Conservation (phyloP, 2,797 vertebrate species). For the Gallinago solitaria region DNA sequence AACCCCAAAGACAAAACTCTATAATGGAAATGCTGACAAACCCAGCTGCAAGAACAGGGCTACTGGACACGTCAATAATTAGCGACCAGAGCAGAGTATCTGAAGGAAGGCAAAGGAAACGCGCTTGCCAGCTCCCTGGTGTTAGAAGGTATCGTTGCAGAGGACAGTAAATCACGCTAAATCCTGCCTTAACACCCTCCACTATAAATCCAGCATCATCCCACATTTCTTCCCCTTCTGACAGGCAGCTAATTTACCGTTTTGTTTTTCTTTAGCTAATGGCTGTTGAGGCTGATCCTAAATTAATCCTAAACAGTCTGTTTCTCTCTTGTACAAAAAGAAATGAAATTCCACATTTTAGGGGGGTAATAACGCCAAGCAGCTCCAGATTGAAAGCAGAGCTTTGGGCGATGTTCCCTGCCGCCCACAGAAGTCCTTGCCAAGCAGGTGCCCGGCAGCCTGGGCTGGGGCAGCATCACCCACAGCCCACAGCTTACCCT, state of each 20-base stretch:
- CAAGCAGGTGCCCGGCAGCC: neutral
- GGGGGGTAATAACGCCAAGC: neutral
- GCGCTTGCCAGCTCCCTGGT: neutral
- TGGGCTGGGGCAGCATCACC: fast-evolving
- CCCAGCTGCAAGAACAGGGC: neutral
- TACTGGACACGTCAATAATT: neutral
- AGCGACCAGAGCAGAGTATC: neutral
- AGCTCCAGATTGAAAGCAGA: neutral
- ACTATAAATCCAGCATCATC: neutral
- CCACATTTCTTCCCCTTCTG: neutral
- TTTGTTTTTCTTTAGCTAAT: slow-evolving; percentile 1
- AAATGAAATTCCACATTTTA: neutral
- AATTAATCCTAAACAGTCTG: slow-evolving; percentile 21
- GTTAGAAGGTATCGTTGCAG: neutral
- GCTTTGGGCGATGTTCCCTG: neutral
- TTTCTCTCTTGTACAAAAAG: neutral
- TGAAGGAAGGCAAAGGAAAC: neutral
- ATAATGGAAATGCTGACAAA: neutral
- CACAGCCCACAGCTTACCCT: fast-evolving
- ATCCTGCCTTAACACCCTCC: neutral
- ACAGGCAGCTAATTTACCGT: neutral
- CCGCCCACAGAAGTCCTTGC: no score
- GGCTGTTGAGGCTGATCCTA: neutral
- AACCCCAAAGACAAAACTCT: neutral
- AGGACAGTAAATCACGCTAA: neutral